phyloP scores from a whole-genome alignment of 2,888 invertebrate genomes.

The Camptogramma bilineatum region DNA sequence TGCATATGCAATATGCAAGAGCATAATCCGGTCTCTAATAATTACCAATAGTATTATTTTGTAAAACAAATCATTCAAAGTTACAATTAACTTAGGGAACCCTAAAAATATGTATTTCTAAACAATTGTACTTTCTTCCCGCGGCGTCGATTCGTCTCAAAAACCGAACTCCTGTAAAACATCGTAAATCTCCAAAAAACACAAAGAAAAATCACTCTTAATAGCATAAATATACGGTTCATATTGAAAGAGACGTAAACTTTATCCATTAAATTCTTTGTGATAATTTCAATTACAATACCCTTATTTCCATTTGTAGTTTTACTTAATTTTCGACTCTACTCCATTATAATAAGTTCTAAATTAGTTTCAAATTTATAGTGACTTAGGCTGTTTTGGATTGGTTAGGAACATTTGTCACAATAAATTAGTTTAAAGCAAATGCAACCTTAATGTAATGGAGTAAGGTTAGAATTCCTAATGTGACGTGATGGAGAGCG shows the following conservation, averaged over 20 bases:
- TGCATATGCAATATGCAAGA: too few relatives aligned
- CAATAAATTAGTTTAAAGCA: conserved; percentile 24
- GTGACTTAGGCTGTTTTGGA: conserved; percentile 16
- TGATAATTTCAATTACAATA: conserved; percentile 14
- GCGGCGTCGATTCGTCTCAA: conserved; percentile 8
- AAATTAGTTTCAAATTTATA: background rate
- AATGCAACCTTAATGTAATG: conserved; percentile 13
- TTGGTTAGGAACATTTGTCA: conserved; percentile 11
- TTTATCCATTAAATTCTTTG: conserved; percentile 11
- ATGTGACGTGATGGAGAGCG: conserved; percentile 37
- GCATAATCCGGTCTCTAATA: too few relatives aligned
- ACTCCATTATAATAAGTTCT: background rate
- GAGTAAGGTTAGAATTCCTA: conserved; percentile 32
- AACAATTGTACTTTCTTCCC: conserved; percentile 8
- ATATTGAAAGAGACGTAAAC: background rate
- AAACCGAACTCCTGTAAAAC: background rate
- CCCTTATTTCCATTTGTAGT: conserved; percentile 11
- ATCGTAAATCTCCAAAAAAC: background rate
- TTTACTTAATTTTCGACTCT: conserved; percentile 6
- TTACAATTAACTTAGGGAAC: background rate
- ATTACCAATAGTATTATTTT: too few relatives aligned
- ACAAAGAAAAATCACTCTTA: conserved; percentile 3
- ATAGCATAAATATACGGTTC: background rate
- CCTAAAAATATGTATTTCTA: conserved; percentile 5
- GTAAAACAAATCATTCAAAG: too few relatives aligned